Percentiles rank a stretch among this genome's conserved stretches.
These are phyloP conservation scores for Caenorhabditis imperialis DNA, from an alignment of 2,888 invertebrate species.

Conservation along the genomic window DNA sequence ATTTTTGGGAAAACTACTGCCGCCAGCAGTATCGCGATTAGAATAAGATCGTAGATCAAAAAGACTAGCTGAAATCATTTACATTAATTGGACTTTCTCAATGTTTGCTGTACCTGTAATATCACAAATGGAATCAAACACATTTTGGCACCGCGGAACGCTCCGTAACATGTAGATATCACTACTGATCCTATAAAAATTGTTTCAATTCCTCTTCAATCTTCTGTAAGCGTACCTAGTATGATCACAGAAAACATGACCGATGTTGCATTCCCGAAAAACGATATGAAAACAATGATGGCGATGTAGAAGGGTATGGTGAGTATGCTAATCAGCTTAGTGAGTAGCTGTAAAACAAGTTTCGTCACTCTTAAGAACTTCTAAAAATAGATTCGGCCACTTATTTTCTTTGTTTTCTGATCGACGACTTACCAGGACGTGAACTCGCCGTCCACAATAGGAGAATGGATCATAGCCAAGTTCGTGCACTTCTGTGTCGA, in stretches of 20 bases:
- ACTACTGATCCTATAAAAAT: conserved; percentile 62
- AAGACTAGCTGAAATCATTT: conserved; percentile 52
- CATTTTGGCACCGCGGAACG: conserved; percentile 72
- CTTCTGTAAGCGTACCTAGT: conserved; percentile 55
- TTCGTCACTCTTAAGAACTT: not conserved
- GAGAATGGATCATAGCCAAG: conserved; percentile 52
- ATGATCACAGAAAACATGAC: conserved; percentile 70
- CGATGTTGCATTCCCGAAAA: conserved; percentile 67
- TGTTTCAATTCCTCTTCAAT: too few species aligned
- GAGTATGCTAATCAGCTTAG: conserved; percentile 65
- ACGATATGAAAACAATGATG: conserved; percentile 61
- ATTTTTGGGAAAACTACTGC: conserved; percentile 39
- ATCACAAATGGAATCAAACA: conserved; percentile 73
- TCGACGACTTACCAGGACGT: conserved; percentile 62
- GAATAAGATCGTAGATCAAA: conserved; percentile 56
- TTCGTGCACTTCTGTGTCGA: conserved; percentile 48
- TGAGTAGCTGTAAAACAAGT: conserved; percentile 63
- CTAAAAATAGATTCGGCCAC: too few species aligned
- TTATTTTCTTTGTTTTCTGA: too few species aligned
- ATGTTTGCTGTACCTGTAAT: conserved; percentile 62
- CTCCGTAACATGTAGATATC: conserved; percentile 67
- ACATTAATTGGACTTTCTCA: not conserved
- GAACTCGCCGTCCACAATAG: conserved; percentile 57
- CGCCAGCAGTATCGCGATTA: conserved; percentile 42
- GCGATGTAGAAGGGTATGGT: conserved; percentile 65